These are phyloP conservation scores for Nomada ferruginata DNA, from an alignment of 2,888 invertebrate genomes.

Conservation along the genomic window DNA sequence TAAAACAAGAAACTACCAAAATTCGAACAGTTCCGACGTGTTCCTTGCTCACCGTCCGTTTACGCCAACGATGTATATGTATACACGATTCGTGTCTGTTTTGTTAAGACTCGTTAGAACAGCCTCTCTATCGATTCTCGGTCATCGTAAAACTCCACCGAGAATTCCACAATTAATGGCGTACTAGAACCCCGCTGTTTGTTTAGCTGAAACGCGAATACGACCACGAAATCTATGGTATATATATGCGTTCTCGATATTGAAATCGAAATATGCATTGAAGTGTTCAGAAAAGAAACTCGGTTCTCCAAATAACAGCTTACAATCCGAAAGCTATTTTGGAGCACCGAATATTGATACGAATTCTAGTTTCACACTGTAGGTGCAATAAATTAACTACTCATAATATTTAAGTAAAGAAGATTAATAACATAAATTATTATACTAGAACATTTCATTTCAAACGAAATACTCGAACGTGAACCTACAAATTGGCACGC, in stretches of 20 bases:
- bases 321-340: neutral
- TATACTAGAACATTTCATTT: too few species aligned
- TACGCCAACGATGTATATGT: conserved; percentile 11
- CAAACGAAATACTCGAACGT: neutral
- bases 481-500: neutral
- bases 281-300: neutral
- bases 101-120: conserved; percentile 36
- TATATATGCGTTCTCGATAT: neutral
- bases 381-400: too few species aligned
- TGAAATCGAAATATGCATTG: conserved; percentile 10
- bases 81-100: conserved; percentile 12
- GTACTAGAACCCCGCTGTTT: conserved; percentile 39
- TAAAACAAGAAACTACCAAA: conserved; percentile 8
- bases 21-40: neutral
- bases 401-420: too few species aligned
- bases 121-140: conserved; percentile 54
- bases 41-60: conserved; percentile 16
- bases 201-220: conserved; percentile 45
- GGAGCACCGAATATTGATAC: neutral
- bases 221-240: neutral
- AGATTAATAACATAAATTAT: too few species aligned
- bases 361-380: neutral
- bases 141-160: conserved; percentile 55
- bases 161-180: conserved; percentile 34
- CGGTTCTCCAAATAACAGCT: neutral